Evolutionary conservation across 92 coral and sea anemone species (phyloP).

Genomic region (Epizoanthus ramosus): DNA sequence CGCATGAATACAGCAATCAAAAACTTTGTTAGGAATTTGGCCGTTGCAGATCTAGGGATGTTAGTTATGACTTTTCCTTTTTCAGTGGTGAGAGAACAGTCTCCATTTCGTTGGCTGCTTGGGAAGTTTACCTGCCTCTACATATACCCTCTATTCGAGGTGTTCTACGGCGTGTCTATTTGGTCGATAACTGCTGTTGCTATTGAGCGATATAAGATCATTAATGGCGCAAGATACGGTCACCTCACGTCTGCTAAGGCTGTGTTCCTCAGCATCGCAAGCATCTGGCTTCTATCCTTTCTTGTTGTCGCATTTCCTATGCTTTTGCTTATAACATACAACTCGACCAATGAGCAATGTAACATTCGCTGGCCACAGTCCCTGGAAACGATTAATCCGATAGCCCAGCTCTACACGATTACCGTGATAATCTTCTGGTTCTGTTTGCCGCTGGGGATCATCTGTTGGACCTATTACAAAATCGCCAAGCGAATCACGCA

Average conservation of each 20-base stretch:
- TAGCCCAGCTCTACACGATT: slow-evolving; percentile 20
- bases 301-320: slow-evolving; percentile 17
- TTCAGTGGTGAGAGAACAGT: slow-evolving; percentile 26
- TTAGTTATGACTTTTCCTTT: slow-evolving; percentile 36
- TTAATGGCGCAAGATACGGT: slow-evolving; percentile 3
- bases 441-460: slow-evolving; percentile 9
- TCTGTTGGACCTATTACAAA: slow-evolving; percentile 36
- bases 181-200: slow-evolving; percentile 34
- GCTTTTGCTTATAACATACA: slow-evolving; percentile 3
- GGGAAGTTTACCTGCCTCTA: slow-evolving; percentile 34
- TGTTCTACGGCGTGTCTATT: slow-evolving; percentile 29
- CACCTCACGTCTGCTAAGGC: slow-evolving; percentile 1
- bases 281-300: slow-evolving; percentile 20
- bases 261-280: background rate
- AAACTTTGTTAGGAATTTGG: slow-evolving; percentile 24
- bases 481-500: slow-evolving; percentile 27
- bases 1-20: slow-evolving; percentile 21
- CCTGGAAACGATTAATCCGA: background rate
- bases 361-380: slow-evolving; percentile 8
- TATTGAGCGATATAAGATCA: slow-evolving; percentile 25
- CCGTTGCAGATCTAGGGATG: slow-evolving; percentile 31
- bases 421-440: slow-evolving; percentile 14
- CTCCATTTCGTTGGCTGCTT: slow-evolving; percentile 34
- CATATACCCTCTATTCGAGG: slow-evolving; percentile 24
- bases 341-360: background rate